Base-by-base conservation (phyloP, 1,140 invertebrate species). In the Drosophila nigromelanica region DNA sequence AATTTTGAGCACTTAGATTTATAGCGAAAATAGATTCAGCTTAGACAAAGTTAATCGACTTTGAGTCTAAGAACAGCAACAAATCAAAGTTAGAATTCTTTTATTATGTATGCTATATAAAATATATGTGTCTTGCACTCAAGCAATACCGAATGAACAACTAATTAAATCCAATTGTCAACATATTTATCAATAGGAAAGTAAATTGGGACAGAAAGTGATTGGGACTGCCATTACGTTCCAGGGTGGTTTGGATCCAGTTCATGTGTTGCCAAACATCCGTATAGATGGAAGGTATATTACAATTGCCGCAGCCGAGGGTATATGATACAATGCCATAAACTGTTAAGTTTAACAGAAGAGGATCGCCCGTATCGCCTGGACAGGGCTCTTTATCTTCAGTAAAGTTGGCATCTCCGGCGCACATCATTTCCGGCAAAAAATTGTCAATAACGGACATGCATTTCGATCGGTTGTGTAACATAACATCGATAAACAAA, bases 371-470 rank as follows among this genome's bases (percentile, higher is more conserved):
- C 0, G 73, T 52, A 24, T 85, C 80, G 5, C 80, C 80, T 11
- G 58, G 68, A 54, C 80, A 85, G 0, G 80, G 73, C 59, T 77
- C 61, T 50, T 71, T 48, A 24, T 77, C 76, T 2, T 30, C n/a
- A 5, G 12, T 27, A 8, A 45, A 30, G 2, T 52, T 24, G 0
- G 71, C n/a, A 42, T 80, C 80, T 0, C 69, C 76, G 27, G 80
- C 80, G 11, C 80, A 85, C 43, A 85, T 27, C 80, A 85, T 85
- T 47, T 85, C 80, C 5, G 50, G 35, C 14, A 45, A 47, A 18
- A 73, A 77, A 1, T 21, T 50, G 5, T 72, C 35, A 0, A 85
- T 50, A 5, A 37, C 11, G 4, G 15, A 4, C 1, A 59, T 7
- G 33, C 80, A 83, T 7, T 21, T 10, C 1, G 59, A 1, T 5